phyloP scores from a whole-genome alignment of 2,113 vertebrate species.

The Gambusia affinis region DNA sequence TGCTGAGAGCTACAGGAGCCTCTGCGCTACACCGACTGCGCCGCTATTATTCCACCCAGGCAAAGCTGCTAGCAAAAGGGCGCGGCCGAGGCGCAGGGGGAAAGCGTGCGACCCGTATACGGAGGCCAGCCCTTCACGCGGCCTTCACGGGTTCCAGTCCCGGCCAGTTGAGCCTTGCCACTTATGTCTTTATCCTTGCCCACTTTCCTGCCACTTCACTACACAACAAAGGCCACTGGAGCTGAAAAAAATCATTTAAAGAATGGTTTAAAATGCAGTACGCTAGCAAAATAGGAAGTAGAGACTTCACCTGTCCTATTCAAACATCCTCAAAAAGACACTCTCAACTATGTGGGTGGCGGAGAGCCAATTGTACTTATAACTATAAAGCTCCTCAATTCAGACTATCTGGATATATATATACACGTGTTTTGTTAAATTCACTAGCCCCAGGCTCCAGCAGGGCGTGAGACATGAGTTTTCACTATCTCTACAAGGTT shows the following conservation, averaged over 20 bases:
- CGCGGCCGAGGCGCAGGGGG: no score
- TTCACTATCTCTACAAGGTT: not conserved
- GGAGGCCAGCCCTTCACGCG: no score
- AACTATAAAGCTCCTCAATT: not conserved
- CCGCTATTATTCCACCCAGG: conserved; percentile 55
- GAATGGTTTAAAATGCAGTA: no score
- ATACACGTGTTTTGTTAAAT: not conserved
- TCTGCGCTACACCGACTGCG: conserved; percentile 37
- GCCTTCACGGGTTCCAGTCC: no score
- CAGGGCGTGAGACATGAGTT: not conserved
- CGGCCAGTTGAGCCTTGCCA: no score
- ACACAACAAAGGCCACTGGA: no score
- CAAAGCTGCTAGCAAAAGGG: conserved; percentile 49
- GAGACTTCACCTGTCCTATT: conserved; percentile 49
- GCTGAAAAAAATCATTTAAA: no score
- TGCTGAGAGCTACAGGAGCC: conserved; percentile 75
- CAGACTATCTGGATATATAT: conserved; percentile 20
- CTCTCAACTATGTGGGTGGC: conserved; percentile 14
- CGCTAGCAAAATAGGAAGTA: conserved; percentile 49
- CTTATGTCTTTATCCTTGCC: no score
- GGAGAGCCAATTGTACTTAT: conserved; percentile 1
- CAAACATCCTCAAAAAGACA: conserved; percentile 43
- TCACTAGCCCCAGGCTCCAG: not conserved
- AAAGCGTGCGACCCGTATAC: no score
- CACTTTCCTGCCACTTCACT: no score